phyloP scores from a whole-genome alignment of 1,140 invertebrate genomes.

The Drosophila oshimai region DNA sequence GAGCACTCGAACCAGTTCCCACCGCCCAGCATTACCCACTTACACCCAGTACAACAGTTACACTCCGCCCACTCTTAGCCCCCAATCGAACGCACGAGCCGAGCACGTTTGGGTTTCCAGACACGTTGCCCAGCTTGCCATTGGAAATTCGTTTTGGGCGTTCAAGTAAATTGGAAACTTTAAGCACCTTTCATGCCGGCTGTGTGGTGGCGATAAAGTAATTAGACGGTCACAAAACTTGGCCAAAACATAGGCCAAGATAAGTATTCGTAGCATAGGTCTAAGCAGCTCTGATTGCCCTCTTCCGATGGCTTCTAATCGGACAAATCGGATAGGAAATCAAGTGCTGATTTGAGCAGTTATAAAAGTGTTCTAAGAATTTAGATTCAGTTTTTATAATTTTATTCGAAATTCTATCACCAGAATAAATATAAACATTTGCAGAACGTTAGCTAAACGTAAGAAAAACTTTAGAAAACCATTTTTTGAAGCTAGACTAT shows the following conservation, averaged over 20 bases:
- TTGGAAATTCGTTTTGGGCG: conserved; percentile 67
- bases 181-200: conserved; percentile 58
- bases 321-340: conserved; percentile 24
- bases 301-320: conserved; percentile 31
- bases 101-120: conserved; percentile 62
- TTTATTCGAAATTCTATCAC: too few relatives aligned
- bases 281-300: conserved; percentile 16
- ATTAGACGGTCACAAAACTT: conserved; percentile 51
- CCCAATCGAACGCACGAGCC: conserved; percentile 6
- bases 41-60: background rate
- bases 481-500: too few relatives aligned
- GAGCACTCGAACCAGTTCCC: background rate
- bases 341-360: background rate
- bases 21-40: background rate
- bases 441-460: too few relatives aligned
- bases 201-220: conserved; percentile 60
- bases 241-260: conserved; percentile 25
- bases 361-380: background rate
- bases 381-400: too few relatives aligned
- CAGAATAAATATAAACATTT: too few relatives aligned
- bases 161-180: conserved; percentile 67
- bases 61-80: conserved; percentile 7
- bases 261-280: background rate
- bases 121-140: conserved; percentile 69
- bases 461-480: too few relatives aligned